Evolutionary conservation across 2,888 invertebrate species (phyloP).

Genomic region (Nipponacmea schrenckii): DNA sequence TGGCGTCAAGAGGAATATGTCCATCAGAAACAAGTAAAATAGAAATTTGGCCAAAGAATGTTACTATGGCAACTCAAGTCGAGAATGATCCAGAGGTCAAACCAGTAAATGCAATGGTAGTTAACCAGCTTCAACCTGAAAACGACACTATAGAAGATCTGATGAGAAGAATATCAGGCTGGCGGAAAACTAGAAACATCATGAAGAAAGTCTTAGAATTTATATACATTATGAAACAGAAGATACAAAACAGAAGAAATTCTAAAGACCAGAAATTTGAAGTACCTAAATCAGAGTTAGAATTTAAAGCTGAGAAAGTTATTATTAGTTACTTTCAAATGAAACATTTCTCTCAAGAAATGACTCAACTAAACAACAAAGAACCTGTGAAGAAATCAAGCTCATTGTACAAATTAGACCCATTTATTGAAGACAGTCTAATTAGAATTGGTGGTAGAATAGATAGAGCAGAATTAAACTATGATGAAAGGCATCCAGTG

Average conservation of each 20-base stretch:
- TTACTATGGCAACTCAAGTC: too few relatives aligned
- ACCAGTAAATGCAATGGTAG: background rate
- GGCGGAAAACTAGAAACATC: background rate
- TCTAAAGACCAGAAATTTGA: background rate
- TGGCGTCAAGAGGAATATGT: slow-evolving; percentile 8
- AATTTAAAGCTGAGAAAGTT: slow-evolving; percentile 4
- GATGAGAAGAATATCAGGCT: background rate
- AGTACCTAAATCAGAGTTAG: too few relatives aligned
- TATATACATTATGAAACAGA: too few relatives aligned
- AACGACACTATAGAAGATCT: background rate
- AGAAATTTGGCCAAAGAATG: slow-evolving; percentile 1
- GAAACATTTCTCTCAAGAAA: background rate
- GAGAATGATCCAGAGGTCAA: slow-evolving; percentile 4
- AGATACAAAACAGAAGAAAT: background rate
- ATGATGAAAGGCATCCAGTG: background rate
- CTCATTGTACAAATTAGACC: slow-evolving; percentile 8
- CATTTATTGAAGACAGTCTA: background rate
- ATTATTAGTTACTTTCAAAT: background rate
- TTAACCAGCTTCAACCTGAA: too few relatives aligned
- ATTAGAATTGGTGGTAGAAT: background rate
- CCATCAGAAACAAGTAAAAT: background rate
- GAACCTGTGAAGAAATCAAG: background rate
- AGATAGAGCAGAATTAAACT: background rate
- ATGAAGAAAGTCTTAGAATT: too few relatives aligned
- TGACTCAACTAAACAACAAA: background rate